phyloP scores from a whole-genome alignment of 2,797 vertebrate species.

The Lutjanus campechanus region DNA sequence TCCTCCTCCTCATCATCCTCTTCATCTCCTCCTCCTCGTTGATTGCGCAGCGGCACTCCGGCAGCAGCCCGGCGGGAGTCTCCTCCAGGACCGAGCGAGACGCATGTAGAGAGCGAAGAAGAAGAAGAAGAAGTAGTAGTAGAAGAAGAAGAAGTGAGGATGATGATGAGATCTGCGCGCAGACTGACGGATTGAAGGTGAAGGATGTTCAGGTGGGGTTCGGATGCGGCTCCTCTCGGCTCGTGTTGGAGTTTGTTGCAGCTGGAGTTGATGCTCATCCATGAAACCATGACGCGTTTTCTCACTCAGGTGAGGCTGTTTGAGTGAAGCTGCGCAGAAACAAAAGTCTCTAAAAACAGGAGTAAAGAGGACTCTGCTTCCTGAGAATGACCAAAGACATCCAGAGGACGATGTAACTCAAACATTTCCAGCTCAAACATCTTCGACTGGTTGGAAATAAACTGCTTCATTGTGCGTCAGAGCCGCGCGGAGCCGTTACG shows the following conservation, averaged over 20 bases:
- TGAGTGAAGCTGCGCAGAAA: constrained; percentile 30
- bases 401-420: constrained; percentile 40
- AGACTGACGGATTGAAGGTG: constrained; percentile 38
- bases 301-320: constrained; percentile 34
- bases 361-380: constrained; percentile 24
- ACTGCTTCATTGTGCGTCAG: constrained; percentile 27
- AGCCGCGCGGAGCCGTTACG: constrained; percentile 50
- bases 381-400: constrained; percentile 14
- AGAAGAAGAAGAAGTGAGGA: constrained; percentile 18
- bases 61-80: constrained; percentile 56
- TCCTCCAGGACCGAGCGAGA: not conserved
- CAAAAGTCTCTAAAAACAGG: not conserved
- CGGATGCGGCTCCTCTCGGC: constrained; percentile 26
- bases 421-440: constrained; percentile 20
- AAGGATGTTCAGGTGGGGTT: constrained; percentile 24
- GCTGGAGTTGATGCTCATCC: constrained; percentile 39
- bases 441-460: constrained; percentile 33
- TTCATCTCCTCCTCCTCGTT: not conserved
- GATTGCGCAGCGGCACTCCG: constrained; percentile 67
- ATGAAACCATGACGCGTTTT: constrained; percentile 66
- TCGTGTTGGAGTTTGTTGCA: constrained; percentile 62
- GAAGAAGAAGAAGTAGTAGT: too few species aligned
- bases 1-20: constrained; percentile 41
- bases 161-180: not conserved
- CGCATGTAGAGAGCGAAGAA: not conserved